phyloP scores from a whole-genome alignment of 2,888 invertebrate genomes.

The Tenthredo amoena region DNA sequence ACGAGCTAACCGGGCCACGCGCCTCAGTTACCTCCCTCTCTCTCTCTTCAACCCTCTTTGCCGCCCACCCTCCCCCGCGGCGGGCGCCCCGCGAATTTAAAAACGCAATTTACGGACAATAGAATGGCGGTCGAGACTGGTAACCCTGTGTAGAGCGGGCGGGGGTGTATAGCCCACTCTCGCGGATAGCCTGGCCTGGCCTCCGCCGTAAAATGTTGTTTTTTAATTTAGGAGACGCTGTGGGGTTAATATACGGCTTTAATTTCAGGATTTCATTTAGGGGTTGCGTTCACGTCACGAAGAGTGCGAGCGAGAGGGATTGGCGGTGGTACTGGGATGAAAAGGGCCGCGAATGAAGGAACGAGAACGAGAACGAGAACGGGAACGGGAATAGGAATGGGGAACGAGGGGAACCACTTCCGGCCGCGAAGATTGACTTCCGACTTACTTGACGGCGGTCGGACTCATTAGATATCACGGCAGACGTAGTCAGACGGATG shows the following conservation, averaged over 20 bases:
- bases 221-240: constrained; percentile 75
- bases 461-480: constrained; percentile 52
- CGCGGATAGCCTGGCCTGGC: constrained; percentile 58
- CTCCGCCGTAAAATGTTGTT: constrained; percentile 75
- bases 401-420: constrained; percentile 71
- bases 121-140: constrained; percentile 69
- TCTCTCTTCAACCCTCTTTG: not conserved
- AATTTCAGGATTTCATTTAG: constrained; percentile 76
- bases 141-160: constrained; percentile 62
- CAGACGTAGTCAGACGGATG: constrained; percentile 38
- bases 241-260: constrained; percentile 76
- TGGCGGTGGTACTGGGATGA: constrained; percentile 38
- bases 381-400: constrained; percentile 57
- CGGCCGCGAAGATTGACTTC: constrained; percentile 75
- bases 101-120: constrained; percentile 76
- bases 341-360: constrained; percentile 55
- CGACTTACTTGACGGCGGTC: constrained; percentile 64
- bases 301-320: constrained; percentile 43
- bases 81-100: constrained; percentile 70
- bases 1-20: constrained; percentile 65
- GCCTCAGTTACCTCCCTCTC: constrained; percentile 57
- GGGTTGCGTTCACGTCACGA: constrained; percentile 53
- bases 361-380: constrained; percentile 45
- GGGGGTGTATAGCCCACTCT: constrained; percentile 57
- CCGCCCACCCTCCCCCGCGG: not conserved